Evolutionary conservation across 2,797 vertebrate genomes (phyloP).

Genomic region (Tympanoctomys barrerae): DNA sequence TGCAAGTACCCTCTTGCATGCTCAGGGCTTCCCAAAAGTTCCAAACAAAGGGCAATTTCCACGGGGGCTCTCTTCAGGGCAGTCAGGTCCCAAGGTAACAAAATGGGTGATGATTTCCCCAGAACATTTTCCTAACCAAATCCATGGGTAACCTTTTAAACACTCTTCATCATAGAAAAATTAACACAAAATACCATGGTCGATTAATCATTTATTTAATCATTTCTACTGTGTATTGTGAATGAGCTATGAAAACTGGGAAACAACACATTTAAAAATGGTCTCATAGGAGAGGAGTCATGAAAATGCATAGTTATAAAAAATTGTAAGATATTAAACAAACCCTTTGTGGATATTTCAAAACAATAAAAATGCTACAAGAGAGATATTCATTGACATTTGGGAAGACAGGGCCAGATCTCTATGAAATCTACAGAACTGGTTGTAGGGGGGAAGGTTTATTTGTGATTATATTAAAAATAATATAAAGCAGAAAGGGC

Average conservation of each 20-base stretch:
- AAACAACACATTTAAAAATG: neutral
- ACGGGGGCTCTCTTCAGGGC: neutral
- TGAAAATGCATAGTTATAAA: neutral
- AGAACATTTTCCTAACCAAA: neutral
- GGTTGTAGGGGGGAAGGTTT: neutral
- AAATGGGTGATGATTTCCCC: neutral
- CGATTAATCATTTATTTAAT: neutral
- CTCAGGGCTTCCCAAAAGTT: neutral
- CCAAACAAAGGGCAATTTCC: neutral
- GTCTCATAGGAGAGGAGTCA: neutral
- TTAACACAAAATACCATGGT: neutral
- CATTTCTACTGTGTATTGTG: neutral
- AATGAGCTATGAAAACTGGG: neutral
- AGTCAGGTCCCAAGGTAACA: neutral
- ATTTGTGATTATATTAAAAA: constrained; percentile 2
- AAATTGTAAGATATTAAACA: neutral
- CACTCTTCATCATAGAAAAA: neutral
- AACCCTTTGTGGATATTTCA: neutral
- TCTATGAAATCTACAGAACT: neutral
- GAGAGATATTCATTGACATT: neutral
- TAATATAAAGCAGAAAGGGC: neutral
- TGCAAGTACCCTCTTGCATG: neutral
- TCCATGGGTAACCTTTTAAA: neutral
- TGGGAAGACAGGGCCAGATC: neutral
- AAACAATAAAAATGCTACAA: neutral